Evolutionary conservation across 2,888 invertebrate genomes (phyloP), one percentile per base, ranked within the genome.

Genomic region (Stenotaenia linearis): DNA sequence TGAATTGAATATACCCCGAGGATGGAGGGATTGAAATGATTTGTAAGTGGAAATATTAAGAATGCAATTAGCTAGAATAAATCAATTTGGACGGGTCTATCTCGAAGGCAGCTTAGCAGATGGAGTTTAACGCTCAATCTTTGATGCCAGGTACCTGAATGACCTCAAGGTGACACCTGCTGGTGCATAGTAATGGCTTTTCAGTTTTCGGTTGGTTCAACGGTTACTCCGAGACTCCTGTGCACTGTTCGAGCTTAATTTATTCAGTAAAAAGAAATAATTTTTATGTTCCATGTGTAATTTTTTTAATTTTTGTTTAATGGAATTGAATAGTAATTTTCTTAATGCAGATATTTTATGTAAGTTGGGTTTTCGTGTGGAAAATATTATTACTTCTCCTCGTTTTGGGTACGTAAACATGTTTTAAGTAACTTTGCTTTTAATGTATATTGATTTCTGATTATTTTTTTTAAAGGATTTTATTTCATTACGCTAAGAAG

Each of bases 31-130:
- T 69, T 69, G 69, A 23, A 69, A 69, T 69, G 69, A 69, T 69
- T 69, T 69, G 12, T 69, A 69, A 69, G 69, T 69, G 69, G 69
- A 28, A 69, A 69, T 69, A 69, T 69, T 69, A 69, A 69, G 69
- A 28, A 69, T 28, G 69, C 69, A 69, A 69, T 69, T 69, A 69
- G 28, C 25, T 6, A 28, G 69, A 69, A 69, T 69, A 25, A 69
- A 69, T 69, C 28, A 69, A 69, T 69, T 69, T 25, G 28, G 69
- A 69, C 69, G 25, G 4, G 45, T 12, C 69, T 28, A 28, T 69
- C 69, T 18, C 50, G 18, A 9, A 50, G 50, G 50, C 18, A 50
- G 50, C 50, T 50, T 50, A 50, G 50, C 50, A 69, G 69, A 69
- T 69, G 69, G 69, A 69, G 69, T 25, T 69, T 69, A 69, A n/a